Evolutionary conservation across 1,140 invertebrate species (phyloP), one percentile per base, ranked within the genome.

Genomic region (Orussus abietinus): DNA sequence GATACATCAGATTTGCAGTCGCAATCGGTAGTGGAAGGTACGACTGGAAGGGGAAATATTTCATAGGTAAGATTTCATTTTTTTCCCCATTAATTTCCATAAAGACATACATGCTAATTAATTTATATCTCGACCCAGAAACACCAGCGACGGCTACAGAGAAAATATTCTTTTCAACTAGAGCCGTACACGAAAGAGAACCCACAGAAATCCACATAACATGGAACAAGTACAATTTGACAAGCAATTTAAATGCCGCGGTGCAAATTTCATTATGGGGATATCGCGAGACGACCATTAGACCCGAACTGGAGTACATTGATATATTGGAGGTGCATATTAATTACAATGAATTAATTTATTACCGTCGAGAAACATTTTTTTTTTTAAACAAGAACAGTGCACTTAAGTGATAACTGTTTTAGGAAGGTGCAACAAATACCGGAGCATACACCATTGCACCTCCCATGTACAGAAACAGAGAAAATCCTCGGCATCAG

Each of bases 31-130:
- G 83, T 25, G 87, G 85, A 53, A 80, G 79, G 13, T 91, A 83
- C 62, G 85, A 92, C 53, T 96, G 92, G 88, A 91, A 90, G 57
- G 91, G 92, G 55, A 86, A 83, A 77, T 95, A 84, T 68, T 93
- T 92, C 63, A 84, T 96, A 31, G 89, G 89, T 91, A 78, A 80
- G 78, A 26, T 10, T 3, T 29, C 40, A 7, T 13, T 38, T 28
- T 9, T 19, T 17, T 9, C 13, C 4, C n/a, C 18, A 3, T 1
- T 33, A 0, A 4, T 15, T 12, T 12, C 1, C 14, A 34, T 34
- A 35, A 18, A 35, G 3, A 22, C 18, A 20, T 25, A 22, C 6
- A 20, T 10, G 18, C 19, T 30, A n/a, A 30, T 36, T 25, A 5
- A 28, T 33, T 40, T 36, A 34, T 44, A 45, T 45, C 44, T 45